Conservation (phyloP, 92 coral and sea anemone species). For the Umimayanthus chanpuru region DNA sequence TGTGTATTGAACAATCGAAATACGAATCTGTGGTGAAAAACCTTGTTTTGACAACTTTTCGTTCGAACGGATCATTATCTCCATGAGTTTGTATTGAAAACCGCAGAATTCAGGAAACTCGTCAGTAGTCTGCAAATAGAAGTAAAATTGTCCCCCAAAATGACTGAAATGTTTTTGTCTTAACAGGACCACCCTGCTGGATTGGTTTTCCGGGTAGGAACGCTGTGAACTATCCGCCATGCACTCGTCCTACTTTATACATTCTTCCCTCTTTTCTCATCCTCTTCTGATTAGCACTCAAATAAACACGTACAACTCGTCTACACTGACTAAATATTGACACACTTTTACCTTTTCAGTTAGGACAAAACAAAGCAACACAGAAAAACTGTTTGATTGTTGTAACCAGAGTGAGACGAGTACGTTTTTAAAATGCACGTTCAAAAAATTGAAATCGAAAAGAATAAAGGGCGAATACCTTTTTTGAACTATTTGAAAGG, state of each 20-base stretch:
- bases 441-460: neutral
- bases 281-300: too few relatives aligned
- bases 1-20: neutral
- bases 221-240: neutral
- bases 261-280: too few relatives aligned
- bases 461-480: neutral
- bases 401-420: neutral
- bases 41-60: neutral
- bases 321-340: neutral
- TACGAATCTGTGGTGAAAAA: neutral
- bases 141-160: neutral
- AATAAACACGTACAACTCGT: too few relatives aligned
- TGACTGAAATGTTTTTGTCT: neutral
- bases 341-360: neutral
- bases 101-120: neutral
- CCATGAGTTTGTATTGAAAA: neutral
- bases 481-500: neutral
- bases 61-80: neutral
- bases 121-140: neutral
- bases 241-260: neutral
- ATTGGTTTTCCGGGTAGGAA: too few relatives aligned
- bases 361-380: neutral
- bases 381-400: neutral
- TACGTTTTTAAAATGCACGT: neutral
- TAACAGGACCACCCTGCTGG: too few relatives aligned